Percentiles rank a stretch among this genome's conserved stretches.
These are phyloP conservation scores for Eurystomus gularis DNA, from an alignment of 2,113 vertebrate species.

Conservation along the genomic window DNA sequence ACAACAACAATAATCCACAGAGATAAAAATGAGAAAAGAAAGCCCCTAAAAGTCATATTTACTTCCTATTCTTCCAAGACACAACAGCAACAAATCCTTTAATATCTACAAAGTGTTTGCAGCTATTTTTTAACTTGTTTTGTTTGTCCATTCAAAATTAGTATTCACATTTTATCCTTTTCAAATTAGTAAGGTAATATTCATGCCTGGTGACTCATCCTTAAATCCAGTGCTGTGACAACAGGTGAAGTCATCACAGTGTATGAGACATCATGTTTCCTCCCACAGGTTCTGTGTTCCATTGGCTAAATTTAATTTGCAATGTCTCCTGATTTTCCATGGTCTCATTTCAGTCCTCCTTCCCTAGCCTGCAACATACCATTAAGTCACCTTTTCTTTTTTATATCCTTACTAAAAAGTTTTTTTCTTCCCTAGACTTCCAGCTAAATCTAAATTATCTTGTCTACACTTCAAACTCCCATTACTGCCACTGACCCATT, in stretches of 20 bases:
- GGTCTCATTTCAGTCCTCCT: not conserved
- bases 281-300: not conserved
- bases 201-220: conserved; percentile 1
- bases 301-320: not conserved
- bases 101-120: not conserved
- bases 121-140: not conserved
- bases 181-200: not conserved
- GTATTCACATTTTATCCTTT: not conserved
- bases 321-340: not conserved
- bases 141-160: not conserved
- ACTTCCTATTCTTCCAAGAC: not conserved
- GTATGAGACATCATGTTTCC: not conserved
- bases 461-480: not conserved
- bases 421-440: not conserved
- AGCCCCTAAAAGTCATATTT: not conserved
- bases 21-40: not conserved
- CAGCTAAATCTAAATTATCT: not conserved
- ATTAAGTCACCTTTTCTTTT: not conserved
- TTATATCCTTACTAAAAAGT: not conserved
- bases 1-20: not conserved
- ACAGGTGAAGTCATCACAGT: not conserved
- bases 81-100: not conserved
- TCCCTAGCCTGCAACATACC: not conserved
- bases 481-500: not conserved
- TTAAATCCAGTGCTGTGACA: not conserved